Evolutionary conservation across 2,113 vertebrate species (phyloP), one percentile per base, ranked within the genome.

Genomic region (Tachuris rubrigastra): DNA sequence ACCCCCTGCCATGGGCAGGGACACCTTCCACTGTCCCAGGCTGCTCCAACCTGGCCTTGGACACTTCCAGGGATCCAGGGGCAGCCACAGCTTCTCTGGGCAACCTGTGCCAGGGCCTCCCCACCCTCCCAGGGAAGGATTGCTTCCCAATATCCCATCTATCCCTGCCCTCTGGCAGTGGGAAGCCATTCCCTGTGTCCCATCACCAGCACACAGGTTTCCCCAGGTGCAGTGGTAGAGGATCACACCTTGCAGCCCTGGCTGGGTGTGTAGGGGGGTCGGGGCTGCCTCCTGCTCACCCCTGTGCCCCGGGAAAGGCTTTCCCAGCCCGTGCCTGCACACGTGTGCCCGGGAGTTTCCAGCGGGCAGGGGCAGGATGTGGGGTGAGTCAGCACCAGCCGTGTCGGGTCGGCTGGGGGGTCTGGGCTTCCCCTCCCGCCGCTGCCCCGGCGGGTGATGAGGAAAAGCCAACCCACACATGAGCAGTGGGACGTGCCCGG

Each of bases 391-490:
- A 78, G 30, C 44, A 33, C 2, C 3, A 74, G 59, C 82, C 77
- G 27, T 5, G 2, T 6, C 2, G 14, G 71, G 35, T 14, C 0
- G 14, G 59, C 7, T 8, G 2, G 8, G 39, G 55, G 39, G 12
- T 28, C 24, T 0, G 35, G 69, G 58, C 5, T 33, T 67, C 66
- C 87, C 83, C 87, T 60, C 18, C 71, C 1, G 9, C 8, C 0
- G 0, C 47, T 77, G n/a, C 35, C 13, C 8, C 2, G 4, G 0
- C 5, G 35, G 47, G 37, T 12, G 20, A 25, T 0, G 8, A 35
- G 87, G 76, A 52, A 55, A 60, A 49, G 7, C 16, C 59, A 66
- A 17, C 77, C 66, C 71, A 31, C 4, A 1, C 3, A 3, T 12
- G 91, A 85, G 49, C 60, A 0, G 2, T 25, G 60, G 82, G 74